These are phyloP conservation scores for Macrosiphum euphorbiae DNA, from an alignment of 2,888 invertebrate genomes.

Conservation along the genomic window DNA sequence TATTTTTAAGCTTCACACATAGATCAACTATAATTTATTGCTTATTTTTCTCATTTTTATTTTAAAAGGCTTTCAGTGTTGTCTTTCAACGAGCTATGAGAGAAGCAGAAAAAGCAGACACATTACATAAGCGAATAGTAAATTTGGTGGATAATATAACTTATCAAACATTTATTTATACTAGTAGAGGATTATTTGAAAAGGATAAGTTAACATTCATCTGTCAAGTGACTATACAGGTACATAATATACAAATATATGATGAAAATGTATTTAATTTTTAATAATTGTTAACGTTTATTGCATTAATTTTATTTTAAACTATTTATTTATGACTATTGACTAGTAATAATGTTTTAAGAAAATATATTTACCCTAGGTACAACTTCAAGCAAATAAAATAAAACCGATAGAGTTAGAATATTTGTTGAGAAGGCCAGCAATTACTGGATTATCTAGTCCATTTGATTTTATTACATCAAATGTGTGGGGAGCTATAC, in stretches of 20 bases:
- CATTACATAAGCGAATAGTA: constrained; percentile 79
- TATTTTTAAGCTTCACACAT: not conserved
- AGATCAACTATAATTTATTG: not conserved
- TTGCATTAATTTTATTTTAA: not conserved
- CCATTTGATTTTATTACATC: constrained; percentile 88
- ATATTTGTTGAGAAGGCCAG: constrained; percentile 88
- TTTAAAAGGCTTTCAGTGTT: constrained; percentile 82
- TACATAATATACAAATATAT: constrained; percentile 69
- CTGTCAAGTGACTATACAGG: constrained; percentile 87
- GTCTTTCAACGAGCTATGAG: constrained; percentile 89
- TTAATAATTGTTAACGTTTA: not conserved
- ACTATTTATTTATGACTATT: not conserved
- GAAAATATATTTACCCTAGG: constrained; percentile 71
- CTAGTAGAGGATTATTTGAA: constrained; percentile 91
- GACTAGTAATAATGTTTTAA: not conserved
- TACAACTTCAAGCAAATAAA: constrained; percentile 77
- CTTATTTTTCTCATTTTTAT: not conserved
- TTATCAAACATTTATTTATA: constrained; percentile 88
- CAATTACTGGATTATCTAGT: constrained; percentile 79
- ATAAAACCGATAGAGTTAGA: constrained; percentile 84
- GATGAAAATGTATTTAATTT: not conserved
- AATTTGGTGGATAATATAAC: constrained; percentile 90
- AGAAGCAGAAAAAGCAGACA: constrained; percentile 78
- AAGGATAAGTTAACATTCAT: constrained; percentile 91
- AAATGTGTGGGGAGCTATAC: constrained; percentile 85